phyloP scores from a whole-genome alignment of 2,888 invertebrate genomes.

The Agapostemon virescens region DNA sequence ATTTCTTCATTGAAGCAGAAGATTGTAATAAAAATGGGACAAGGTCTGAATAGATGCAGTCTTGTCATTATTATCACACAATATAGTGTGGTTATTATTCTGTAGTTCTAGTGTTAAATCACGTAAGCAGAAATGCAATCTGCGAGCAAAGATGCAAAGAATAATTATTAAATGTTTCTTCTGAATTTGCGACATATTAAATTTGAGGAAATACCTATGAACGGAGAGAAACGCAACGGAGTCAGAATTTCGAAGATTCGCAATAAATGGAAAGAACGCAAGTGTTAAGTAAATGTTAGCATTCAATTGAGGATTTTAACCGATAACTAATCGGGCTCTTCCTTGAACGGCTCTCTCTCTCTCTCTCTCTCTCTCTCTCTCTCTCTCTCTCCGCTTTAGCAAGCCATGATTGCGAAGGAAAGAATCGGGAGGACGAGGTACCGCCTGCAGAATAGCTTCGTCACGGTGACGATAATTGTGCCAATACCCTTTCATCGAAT shows the following conservation, averaged over 20 bases:
- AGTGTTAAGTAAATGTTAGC: constrained; percentile 9
- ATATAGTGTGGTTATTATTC: too few species aligned
- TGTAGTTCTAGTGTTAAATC: too few species aligned
- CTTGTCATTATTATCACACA: too few species aligned
- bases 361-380: neutral
- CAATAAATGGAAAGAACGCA: neutral
- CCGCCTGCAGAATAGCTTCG: constrained; percentile 51
- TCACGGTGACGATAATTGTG: constrained; percentile 58
- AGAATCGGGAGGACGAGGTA: constrained; percentile 42
- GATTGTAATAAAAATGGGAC: too few species aligned
- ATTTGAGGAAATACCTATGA: neutral
- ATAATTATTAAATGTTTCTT: neutral
- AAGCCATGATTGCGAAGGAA: constrained; percentile 35
- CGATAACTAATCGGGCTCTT: neutral
- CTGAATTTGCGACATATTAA: too few species aligned
- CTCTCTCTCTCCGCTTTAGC: neutral
- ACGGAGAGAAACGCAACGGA: neutral
- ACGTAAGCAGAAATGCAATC: too few species aligned
- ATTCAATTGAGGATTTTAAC: constrained; percentile 4
- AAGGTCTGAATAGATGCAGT: too few species aligned
- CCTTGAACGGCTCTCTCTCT: neutral
- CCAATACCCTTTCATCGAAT: constrained; percentile 56
- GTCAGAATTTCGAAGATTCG: neutral
- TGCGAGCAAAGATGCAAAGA: too few species aligned
- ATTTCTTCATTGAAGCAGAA: too few species aligned